Evolutionary conservation across 2,797 vertebrate species (phyloP), one percentile per base, ranked within the genome.

Genomic region (Chaetodon trifasciatus): DNA sequence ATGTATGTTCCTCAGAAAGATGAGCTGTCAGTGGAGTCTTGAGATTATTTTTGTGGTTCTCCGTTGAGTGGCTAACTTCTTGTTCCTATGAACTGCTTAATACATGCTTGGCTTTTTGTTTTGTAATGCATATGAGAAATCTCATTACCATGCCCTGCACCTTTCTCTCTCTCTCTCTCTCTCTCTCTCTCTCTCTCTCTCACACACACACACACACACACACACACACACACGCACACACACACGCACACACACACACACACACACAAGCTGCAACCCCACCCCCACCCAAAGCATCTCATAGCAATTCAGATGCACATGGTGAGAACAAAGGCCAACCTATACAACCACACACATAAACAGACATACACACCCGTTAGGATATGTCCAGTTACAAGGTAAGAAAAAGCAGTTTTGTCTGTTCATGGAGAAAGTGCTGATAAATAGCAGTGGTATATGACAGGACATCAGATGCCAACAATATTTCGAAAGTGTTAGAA

Each of bases 111-210:
- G 69, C 63, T 61, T 35, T 57, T 53, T 81, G 62, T 83, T 86
- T 90, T 86, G 88, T 90, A 23, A 91, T 91, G 88, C 82, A 90
- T 82, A 91, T 91, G 76, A 88, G 72, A 69, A 23, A 53, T 63
- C 71, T 81, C 79, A 85, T 87, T 86, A 86, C 7, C 77, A 90
- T 85, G 10, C 2, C 35, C 71, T 1, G 64, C 89, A 91, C 82
- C 85, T 88, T 82, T 53, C 28, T 32, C 28, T 32, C 28, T 32
- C 28, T 32, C 28, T 32, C 28, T 32, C 28, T 32, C 28, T 28
- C 28, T 28, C 28, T 28, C 28, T 28, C 28, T 28, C 28, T 28
- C 28, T 28, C 28, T 28, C 28, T 28, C 28, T 28, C 28, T n/a
- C n/a, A n/a, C n/a, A n/a, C n/a, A n/a, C n/a, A n/a, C n/a, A n/a